Evolutionary conservation across 2,113 vertebrate genomes (phyloP), one percentile per base, ranked within the genome.

Genomic region (Axis porcinus): DNA sequence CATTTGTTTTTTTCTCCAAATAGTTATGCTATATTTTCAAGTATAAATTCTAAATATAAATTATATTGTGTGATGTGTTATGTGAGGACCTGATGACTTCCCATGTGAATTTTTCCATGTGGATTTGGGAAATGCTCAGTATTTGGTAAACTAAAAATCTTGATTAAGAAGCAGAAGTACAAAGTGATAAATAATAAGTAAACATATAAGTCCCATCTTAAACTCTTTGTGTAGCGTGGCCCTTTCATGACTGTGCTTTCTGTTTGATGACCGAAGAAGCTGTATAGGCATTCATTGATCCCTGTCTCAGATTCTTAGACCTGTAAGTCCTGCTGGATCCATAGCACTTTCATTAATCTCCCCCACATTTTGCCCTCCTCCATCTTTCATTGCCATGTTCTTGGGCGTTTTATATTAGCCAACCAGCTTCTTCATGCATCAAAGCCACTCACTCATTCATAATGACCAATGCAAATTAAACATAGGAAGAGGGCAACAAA

Each of bases 51-150:
- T 92, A 79, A 79, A 45, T 86, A 19, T 91, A 15, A 96, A 45
- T 94, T 82, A 45, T 30, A n/a, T 94, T 94, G n/a, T 90, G 17
- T 96, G 91, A 47, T 83, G 6, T 85, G 52, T 83, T 81, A 47
- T 2, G 0, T 67, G 78, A 79, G 6, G 12, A 89, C 60, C 47
- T n/a, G 28, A 50, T 82, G 40, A 60, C 15, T 67, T 91, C 47
- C 28, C 6, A 1, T 57, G 43, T 95, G 28, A 60, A 74, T 89
- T 96, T 95, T 93, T 58, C 36, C 3, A 6, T 52, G 47, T 95
- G 16, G 55, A 79, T 89, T 95, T 96, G 43, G 55, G 33, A 93
- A 86, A 89, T 82, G 64, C 74, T 64, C 10, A 43, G 70, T 19
- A 92, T 78, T 81, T n/a, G 36, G 4, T 95, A 55, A 83, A 67